These are phyloP conservation scores for Artibeus lituratus DNA, from an alignment of 2,797 vertebrate genomes.

Conservation along the genomic window DNA sequence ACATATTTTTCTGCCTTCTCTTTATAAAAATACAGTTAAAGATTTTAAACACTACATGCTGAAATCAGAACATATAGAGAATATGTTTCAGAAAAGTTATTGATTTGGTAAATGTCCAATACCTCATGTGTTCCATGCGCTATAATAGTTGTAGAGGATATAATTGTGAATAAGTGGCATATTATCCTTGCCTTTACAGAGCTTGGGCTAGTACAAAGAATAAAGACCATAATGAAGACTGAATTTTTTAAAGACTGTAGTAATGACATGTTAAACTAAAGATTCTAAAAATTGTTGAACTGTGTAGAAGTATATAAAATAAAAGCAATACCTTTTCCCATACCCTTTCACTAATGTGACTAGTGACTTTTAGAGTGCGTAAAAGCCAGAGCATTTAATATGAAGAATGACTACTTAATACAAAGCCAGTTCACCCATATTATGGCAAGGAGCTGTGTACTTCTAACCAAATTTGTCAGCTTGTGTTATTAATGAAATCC, in stretches of 20 bases:
- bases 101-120: slow-evolving; percentile 4
- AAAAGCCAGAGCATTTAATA: neutral
- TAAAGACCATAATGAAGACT: neutral
- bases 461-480: slow-evolving; percentile 8
- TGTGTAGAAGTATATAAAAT: neutral
- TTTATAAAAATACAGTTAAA: slow-evolving; percentile 20
- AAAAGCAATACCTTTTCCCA: neutral
- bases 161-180: neutral
- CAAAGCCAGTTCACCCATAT: neutral
- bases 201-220: neutral
- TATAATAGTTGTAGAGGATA: neutral
- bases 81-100: neutral
- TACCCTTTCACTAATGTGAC: neutral
- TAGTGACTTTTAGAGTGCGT: neutral
- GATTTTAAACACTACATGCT: neutral
- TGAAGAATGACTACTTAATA: neutral
- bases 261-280: neutral
- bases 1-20: neutral
- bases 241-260: neutral
- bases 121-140: neutral
- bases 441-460: neutral
- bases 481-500: slow-evolving; percentile 41
- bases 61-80: neutral
- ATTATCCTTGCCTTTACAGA: neutral
- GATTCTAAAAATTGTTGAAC: neutral